A percentile compares a stretch with the other conserved stretches of the same genome.
phyloP scores from a whole-genome alignment of 2,888 invertebrate genomes.

The Spodoptera picta region DNA sequence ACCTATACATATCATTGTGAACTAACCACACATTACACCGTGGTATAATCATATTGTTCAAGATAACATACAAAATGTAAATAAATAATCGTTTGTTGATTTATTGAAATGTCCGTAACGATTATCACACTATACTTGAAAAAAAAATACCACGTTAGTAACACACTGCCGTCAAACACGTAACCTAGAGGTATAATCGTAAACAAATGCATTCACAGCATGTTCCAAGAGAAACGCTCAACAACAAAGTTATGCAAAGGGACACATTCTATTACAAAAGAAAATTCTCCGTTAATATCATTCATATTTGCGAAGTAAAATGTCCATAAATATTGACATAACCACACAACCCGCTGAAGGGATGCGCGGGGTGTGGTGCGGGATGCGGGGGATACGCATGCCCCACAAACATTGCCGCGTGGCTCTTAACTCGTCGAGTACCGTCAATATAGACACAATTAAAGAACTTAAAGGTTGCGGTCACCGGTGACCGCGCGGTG shows the following conservation, averaged over 20 bases:
- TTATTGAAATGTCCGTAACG: no score
- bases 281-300: slow-evolving; percentile 1
- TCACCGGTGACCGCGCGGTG: no score
- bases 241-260: background rate
- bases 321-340: slow-evolving; percentile 9
- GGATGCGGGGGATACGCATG: slow-evolving; percentile 1
- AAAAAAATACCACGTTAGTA: background rate
- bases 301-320: slow-evolving; percentile 7
- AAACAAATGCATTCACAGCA: background rate
- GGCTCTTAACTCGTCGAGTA: no score
- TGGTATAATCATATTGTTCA: no score
- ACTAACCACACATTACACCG: no score
- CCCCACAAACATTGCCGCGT: slow-evolving; percentile 20
- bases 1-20: no score
- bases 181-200: background rate
- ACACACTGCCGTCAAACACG: slow-evolving; percentile 4
- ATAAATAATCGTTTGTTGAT: no score
- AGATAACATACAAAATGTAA: no score
- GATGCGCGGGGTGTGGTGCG: background rate
- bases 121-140: no score
- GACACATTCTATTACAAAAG: background rate
- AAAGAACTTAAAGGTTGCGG: no score
- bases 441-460: no score
- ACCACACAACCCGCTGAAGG: background rate
- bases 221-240: background rate